phyloP scores from a whole-genome alignment of 1,140 invertebrate species.

The Helicoverpa armigera region DNA sequence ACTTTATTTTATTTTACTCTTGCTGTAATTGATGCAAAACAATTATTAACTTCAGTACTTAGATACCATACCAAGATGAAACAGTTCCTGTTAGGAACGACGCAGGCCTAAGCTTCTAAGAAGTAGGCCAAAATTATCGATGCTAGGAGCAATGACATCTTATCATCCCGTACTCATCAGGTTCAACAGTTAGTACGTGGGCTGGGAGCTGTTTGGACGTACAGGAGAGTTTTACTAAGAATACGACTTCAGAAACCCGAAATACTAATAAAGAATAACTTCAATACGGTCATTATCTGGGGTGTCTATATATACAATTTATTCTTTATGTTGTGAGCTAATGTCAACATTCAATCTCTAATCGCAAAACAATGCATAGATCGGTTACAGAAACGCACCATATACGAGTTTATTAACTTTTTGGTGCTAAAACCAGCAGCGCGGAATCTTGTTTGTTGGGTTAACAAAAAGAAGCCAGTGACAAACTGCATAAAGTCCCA shows the following conservation, averaged over 20 bases:
- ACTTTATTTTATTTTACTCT: no score
- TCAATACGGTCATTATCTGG: no score
- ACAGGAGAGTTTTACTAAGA: background rate
- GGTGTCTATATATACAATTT: no score
- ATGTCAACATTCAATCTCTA: no score
- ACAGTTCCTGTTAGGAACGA: background rate
- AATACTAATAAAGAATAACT: no score
- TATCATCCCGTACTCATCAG: background rate
- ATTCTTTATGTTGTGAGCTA: no score
- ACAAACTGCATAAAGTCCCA: background rate
- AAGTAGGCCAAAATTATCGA: conserved; percentile 31
- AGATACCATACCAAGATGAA: background rate
- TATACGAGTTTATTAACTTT: no score
- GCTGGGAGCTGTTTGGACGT: no score
- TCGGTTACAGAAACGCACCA: background rate
- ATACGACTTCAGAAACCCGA: no score
- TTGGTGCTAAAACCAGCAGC: no score
- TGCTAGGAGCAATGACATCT: conserved; percentile 3
- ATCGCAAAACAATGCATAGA: no score
- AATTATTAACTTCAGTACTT: background rate
- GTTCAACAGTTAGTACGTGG: background rate
- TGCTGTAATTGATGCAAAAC: background rate
- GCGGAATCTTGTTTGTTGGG: no score
- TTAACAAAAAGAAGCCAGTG: background rate
- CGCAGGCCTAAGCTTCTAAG: background rate